Percentiles rank a stretch among this genome's conserved stretches.
phyloP scores from a whole-genome alignment of 1,140 invertebrate genomes.

The Ganaspis sp. region DNA sequence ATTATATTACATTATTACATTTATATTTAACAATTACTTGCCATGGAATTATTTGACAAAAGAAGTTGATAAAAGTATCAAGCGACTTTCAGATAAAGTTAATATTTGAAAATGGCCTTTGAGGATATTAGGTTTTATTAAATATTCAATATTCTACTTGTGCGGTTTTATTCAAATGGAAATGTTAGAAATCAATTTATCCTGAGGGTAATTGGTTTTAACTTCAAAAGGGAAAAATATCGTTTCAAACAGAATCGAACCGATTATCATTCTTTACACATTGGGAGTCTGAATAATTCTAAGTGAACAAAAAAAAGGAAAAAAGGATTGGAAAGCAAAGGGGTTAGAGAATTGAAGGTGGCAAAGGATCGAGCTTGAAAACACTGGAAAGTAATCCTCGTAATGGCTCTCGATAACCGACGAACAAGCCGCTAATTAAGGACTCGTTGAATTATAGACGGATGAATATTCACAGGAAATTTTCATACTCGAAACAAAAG shows the following conservation, averaged over 20 bases:
- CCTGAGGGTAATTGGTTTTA: background rate
- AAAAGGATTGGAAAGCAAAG: background rate
- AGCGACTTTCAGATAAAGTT: too few relatives aligned
- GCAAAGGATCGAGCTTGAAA: constrained; percentile 45
- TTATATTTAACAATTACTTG: too few relatives aligned
- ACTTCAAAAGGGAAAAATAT: background rate
- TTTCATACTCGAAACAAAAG: constrained; percentile 6
- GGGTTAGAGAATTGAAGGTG: constrained; percentile 33
- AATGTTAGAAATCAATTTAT: constrained; percentile 11
- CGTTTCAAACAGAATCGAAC: constrained; percentile 11
- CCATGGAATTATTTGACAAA: too few relatives aligned
- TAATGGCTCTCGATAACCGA: constrained; percentile 56
- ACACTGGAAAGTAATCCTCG: constrained; percentile 58
- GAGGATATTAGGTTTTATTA: background rate
- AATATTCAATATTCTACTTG: background rate
- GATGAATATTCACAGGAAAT: constrained; percentile 33
- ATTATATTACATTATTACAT: too few relatives aligned
- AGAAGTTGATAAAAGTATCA: too few relatives aligned
- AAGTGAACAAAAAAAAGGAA: constrained; percentile 26
- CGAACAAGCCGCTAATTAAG: constrained; percentile 53
- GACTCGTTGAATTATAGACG: constrained; percentile 57
- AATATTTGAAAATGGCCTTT: too few relatives aligned
- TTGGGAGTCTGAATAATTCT: constrained; percentile 18
- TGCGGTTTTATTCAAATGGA: background rate
- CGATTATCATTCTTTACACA: constrained; percentile 19